Evolutionary conservation across 2,888 invertebrate species (phyloP).

Genomic region (Cerastis leucographa): DNA sequence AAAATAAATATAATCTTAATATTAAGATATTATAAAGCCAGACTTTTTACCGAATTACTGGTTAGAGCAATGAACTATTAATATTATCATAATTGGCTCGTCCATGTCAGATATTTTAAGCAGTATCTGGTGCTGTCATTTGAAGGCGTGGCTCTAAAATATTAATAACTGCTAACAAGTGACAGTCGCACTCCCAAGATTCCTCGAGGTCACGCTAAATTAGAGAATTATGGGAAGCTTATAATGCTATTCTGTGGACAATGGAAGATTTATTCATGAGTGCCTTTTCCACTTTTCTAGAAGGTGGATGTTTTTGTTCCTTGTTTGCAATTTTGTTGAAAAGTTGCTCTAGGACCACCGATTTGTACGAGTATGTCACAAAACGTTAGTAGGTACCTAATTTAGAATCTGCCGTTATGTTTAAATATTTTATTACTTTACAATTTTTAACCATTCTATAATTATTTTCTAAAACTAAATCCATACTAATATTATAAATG

Average conservation of each 20-base stretch:
- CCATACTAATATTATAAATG: too few species aligned
- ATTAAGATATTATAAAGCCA: neutral
- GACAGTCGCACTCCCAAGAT: conserved; percentile 2
- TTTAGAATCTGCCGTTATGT: too few species aligned
- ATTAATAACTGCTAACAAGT: conserved; percentile 39
- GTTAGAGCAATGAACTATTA: neutral
- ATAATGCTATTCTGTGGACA: neutral
- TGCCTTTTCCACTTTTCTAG: neutral
- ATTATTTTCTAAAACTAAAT: too few species aligned
- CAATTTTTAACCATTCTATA: too few species aligned
- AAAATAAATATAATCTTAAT: neutral
- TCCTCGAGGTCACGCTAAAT: conserved; percentile 12
- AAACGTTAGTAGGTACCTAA: neutral
- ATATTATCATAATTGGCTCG: conserved; percentile 45
- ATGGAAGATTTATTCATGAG: neutral
- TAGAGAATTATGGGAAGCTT: conserved; percentile 18
- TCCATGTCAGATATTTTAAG: conserved; percentile 24
- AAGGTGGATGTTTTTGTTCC: neutral
- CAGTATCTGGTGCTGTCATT: conserved; percentile 39
- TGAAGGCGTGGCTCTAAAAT: conserved; percentile 38
- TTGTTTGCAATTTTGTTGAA: neutral
- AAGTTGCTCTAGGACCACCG: rapidly evolving
- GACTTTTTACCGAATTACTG: conserved; percentile 5
- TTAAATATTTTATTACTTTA: too few species aligned
- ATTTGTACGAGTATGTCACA: neutral